Conservation (phyloP, 2,888 invertebrate species). For the Netelia fuscicornis region DNA sequence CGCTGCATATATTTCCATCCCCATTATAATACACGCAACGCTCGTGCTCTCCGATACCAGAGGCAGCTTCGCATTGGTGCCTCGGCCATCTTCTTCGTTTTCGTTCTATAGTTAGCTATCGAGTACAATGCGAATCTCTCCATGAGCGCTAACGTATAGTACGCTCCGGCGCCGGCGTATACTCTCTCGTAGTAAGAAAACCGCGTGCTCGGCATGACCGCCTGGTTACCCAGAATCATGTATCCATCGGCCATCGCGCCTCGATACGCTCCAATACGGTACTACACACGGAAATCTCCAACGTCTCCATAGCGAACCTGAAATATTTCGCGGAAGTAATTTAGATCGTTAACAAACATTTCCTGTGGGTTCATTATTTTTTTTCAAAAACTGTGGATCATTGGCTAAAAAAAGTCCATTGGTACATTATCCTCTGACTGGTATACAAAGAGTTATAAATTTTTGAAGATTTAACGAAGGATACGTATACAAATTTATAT, state of each 20-base stretch:
- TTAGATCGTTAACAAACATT: too few species aligned
- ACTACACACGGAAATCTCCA: neutral
- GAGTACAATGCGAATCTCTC: conserved; percentile 23
- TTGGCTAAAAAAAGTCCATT: too few species aligned
- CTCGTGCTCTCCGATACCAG: conserved; percentile 46
- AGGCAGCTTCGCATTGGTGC: conserved; percentile 42
- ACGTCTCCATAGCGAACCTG: too few species aligned
- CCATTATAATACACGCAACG: conserved; percentile 71
- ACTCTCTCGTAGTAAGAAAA: neutral
- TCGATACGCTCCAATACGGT: conserved; percentile 41
- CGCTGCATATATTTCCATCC: conserved; percentile 80
- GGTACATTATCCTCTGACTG: too few species aligned
- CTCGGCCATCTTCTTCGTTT: conserved; percentile 33
- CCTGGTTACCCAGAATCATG: conserved; percentile 77
- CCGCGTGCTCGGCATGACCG: conserved; percentile 68
- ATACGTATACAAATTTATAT: too few species aligned
- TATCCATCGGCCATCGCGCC: conserved; percentile 77
- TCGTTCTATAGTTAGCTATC: too few species aligned
- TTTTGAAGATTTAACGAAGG: too few species aligned
- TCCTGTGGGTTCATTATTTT: too few species aligned
- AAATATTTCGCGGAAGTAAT: too few species aligned
- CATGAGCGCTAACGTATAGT: neutral
- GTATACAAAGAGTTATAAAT: too few species aligned
- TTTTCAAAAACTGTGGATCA: too few species aligned
- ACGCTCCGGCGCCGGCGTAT: neutral